phyloP scores from a whole-genome alignment of 2,797 vertebrate genomes.

The Helarctos malayanus region DNA sequence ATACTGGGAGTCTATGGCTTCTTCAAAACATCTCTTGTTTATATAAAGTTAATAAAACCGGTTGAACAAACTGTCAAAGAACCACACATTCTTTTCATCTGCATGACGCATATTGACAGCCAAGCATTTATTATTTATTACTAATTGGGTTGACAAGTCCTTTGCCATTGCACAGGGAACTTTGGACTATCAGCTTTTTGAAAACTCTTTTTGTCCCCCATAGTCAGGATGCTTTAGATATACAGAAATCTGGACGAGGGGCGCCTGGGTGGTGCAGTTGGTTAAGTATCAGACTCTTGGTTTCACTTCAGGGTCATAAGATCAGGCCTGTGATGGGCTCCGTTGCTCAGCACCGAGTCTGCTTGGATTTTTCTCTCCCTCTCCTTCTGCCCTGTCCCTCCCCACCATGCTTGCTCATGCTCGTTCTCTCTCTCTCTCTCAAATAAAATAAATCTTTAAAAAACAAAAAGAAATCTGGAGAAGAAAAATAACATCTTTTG shows the following conservation, averaged over 20 bases:
- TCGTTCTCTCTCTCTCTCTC: background rate
- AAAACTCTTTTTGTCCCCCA: background rate
- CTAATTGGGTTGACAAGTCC: background rate
- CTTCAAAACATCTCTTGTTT: conserved; percentile 30
- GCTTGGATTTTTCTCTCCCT: background rate
- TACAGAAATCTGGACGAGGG: background rate
- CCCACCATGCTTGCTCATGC: background rate
- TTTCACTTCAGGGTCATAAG: background rate
- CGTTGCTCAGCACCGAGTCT: background rate
- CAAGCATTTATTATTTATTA: conserved; percentile 53
- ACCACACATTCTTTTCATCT: background rate
- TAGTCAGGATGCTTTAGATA: conserved; percentile 36
- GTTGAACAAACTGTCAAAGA: background rate
- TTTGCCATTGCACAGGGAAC: background rate
- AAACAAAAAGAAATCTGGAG: background rate
- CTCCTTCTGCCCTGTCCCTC: background rate
- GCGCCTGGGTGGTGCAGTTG: background rate
- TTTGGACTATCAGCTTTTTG: background rate
- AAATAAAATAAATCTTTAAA: no score
- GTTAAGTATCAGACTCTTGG: background rate
- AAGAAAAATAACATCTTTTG: conserved; percentile 51
- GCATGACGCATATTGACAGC: background rate
- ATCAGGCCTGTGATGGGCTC: background rate
- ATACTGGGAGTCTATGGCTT: background rate
- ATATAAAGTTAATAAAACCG: conserved; percentile 44